A percentile compares a stretch with the other conserved stretches of the same genome.
phyloP scores from a whole-genome alignment of 2,113 vertebrate genomes.

The Microtus richardsoni region DNA sequence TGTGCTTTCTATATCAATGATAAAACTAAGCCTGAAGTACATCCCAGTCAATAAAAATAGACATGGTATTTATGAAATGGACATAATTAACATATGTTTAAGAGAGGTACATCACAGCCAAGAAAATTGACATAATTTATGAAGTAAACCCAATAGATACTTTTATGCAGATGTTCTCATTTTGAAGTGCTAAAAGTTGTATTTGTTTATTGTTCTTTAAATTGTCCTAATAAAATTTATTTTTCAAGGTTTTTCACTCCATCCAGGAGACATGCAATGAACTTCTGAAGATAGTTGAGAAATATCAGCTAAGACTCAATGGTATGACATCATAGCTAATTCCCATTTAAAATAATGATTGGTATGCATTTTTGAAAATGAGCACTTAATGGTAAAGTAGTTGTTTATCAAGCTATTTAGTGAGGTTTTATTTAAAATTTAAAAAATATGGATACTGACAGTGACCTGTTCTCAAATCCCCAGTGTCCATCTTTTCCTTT shows the following conservation, averaged over 20 bases:
- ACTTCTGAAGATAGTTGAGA: conserved; percentile 92
- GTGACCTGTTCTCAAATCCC: not conserved
- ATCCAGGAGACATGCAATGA: conserved; percentile 90
- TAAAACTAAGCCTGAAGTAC: conserved; percentile 10
- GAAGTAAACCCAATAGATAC: not conserved
- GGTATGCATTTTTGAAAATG: conserved; percentile 38
- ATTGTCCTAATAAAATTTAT: conserved; percentile 71
- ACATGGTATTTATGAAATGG: too few species aligned
- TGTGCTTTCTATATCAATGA: conserved; percentile 39
- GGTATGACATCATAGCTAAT: conserved; percentile 83
- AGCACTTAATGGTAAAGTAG: conserved; percentile 59
- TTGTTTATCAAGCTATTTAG: conserved; percentile 50
- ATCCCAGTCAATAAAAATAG: conserved; percentile 5
- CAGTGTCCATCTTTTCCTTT: not conserved
- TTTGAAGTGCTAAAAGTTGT: conserved; percentile 33
- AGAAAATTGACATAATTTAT: not conserved
- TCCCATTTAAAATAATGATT: conserved; percentile 47
- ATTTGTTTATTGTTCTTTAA: conserved; percentile 59
- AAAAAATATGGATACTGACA: conserved; percentile 14
- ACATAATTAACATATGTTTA: not conserved
- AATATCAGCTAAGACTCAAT: conserved; percentile 90
- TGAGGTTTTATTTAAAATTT: conserved; percentile 27
- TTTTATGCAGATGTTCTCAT: conserved; percentile 8
- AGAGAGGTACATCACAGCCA: not conserved
- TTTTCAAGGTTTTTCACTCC: conserved; percentile 90